Evolutionary conservation across 1,140 invertebrate species (phyloP), one percentile per base, ranked within the genome.

Genomic region (Zelostemma sp.): DNA sequence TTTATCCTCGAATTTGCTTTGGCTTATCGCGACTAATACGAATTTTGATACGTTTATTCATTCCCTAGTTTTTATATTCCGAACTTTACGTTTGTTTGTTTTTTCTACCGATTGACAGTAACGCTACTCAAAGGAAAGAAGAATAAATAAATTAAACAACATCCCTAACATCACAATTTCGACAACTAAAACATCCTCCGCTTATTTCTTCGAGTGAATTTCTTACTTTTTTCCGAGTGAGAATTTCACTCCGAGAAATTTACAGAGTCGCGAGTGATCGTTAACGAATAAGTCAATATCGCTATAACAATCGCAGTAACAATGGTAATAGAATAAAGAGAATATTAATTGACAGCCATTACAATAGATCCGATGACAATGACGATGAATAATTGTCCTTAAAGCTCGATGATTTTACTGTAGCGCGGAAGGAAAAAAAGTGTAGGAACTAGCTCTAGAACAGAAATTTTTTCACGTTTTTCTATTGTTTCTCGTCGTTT

Each of bases 21-120:
- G 78, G 77, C 74, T 79, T 78, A 62, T 73, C 68, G 72, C 66
- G 76, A 78, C 74, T 80, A 77, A 77, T 55, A 64, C 38, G 51
- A 72, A 76, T 76, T 72, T 76, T 65, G 62, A 65, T 56, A 47
- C 54, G 50, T 49, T 33, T 18, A 53, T 59, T 55, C 16, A 43
- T 11, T 31, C 25, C 28, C n/a, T 54, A 11, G 19, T 43, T 18
- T 53, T 41, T 53, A 1, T 11, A n/a, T 53, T 19, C 31, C 18
- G 9, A 16, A 43, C 3, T 28, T 28, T 3, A 8, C 25, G 25
- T 28, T 28, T 8, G n/a, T n/a, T n/a, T n/a, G n/a, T n/a, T 19
- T 38, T 43, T 40, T 38, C 19, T 16, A 5, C 15, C 40, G 6
- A 2, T 31, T 16, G 16, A 5, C 19, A 43, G 15, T 43, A 28